These are phyloP conservation scores for Micromys minutus DNA, from an alignment of 2,113 vertebrate genomes.

Conservation along the genomic window DNA sequence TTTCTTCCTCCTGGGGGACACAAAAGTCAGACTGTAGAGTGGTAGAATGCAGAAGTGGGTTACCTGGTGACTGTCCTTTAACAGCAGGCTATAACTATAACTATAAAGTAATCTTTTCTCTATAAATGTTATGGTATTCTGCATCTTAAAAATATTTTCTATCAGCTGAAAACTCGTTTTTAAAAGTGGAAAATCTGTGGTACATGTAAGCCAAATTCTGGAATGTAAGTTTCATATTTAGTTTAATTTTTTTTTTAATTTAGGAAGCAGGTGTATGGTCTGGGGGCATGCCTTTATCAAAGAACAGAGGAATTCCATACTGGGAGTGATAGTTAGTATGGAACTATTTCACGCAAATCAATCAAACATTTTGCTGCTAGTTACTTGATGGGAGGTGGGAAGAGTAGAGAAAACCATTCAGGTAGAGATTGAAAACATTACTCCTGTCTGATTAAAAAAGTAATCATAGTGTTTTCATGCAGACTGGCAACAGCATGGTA, in stretches of 20 bases:
- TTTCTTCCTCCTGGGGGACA: background rate
- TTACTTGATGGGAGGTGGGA: background rate
- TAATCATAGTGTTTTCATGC: slow-evolving; percentile 61
- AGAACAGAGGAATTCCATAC: slow-evolving; percentile 55
- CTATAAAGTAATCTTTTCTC: background rate
- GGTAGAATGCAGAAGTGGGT: background rate
- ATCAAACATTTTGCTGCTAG: slow-evolving; percentile 63
- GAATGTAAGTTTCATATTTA: slow-evolving; percentile 55
- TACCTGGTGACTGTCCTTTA: background rate
- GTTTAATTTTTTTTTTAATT: slow-evolving; percentile 62
- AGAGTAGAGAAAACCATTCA: slow-evolving; percentile 60
- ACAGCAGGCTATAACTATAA: background rate
- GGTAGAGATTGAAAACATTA: slow-evolving; percentile 65
- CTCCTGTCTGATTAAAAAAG: slow-evolving; percentile 65
- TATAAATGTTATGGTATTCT: slow-evolving; percentile 27
- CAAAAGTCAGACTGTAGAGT: background rate
- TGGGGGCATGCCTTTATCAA: background rate
- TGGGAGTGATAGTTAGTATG: slow-evolving; percentile 57
- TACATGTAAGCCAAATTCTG: background rate
- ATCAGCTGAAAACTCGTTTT: background rate
- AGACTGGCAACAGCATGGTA: background rate
- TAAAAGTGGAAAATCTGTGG: background rate
- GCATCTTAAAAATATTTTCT: slow-evolving; percentile 6
- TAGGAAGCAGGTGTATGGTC: slow-evolving; percentile 32
- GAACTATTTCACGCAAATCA: slow-evolving; percentile 68